A percentile compares a stretch with the other conserved stretches of the same genome.
Conservation (phyloP, 2,888 invertebrate species). For the Myopa tessellatipennis region DNA sequence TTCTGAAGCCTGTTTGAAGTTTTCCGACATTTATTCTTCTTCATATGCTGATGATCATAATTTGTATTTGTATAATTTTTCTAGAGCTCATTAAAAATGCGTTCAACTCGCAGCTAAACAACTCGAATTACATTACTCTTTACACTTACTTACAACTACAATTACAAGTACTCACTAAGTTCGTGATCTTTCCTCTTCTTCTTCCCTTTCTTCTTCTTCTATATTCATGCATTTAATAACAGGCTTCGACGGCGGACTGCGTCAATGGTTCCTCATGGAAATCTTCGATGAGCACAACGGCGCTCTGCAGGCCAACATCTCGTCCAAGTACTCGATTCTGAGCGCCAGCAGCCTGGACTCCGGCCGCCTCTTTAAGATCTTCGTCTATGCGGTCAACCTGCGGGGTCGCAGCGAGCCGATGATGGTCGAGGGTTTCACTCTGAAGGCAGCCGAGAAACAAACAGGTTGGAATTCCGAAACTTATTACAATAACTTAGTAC, state of each 20-base stretch:
- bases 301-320: constrained; percentile 74
- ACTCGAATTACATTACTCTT: too few relatives aligned
- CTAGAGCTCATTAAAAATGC: too few relatives aligned
- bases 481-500: constrained; percentile 33
- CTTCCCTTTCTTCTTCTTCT: not conserved
- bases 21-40: not conserved
- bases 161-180: too few relatives aligned
- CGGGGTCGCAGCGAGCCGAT: constrained; percentile 84
- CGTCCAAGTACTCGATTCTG: constrained; percentile 79
- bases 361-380: constrained; percentile 81
- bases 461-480: constrained; percentile 71
- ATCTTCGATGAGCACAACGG: constrained; percentile 77
- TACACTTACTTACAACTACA: too few relatives aligned
- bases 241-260: constrained; percentile 82
- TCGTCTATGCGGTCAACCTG: constrained; percentile 84
- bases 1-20: too few relatives aligned
- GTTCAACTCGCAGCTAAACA: too few relatives aligned
- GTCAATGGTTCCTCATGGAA: constrained; percentile 79
- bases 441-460: constrained; percentile 81
- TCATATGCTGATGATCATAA: too few relatives aligned
- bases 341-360: constrained; percentile 82
- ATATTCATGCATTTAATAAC: too few relatives aligned
- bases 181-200: not conserved
- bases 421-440: constrained; percentile 77
- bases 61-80: too few relatives aligned